Percentiles rank a stretch among this genome's conserved stretches.
phyloP scores from a whole-genome alignment of 2,888 invertebrate genomes.

The Rhimphoctona megacephalus region DNA sequence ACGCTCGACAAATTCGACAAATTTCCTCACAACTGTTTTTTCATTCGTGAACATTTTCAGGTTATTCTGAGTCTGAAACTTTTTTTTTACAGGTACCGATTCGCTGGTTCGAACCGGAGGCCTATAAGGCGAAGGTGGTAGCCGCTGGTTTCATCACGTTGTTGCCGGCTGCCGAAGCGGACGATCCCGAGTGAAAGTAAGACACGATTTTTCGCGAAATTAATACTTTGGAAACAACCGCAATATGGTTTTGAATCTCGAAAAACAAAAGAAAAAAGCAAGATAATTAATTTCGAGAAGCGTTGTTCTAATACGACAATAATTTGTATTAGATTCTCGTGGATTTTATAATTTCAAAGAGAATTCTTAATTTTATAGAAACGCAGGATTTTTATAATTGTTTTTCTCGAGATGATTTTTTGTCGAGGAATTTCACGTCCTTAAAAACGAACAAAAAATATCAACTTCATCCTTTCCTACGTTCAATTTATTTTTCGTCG shows the following conservation, averaged over 20 bases:
- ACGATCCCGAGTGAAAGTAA: conserved; percentile 79
- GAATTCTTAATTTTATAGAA: conserved; percentile 25
- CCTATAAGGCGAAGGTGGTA: conserved; percentile 83
- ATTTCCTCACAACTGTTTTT: not conserved
- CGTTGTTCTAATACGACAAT: conserved; percentile 18
- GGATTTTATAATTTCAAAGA: conserved; percentile 1
- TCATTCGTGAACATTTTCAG: not conserved
- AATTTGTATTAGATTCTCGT: conserved; percentile 17
- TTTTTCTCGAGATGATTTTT: conserved; percentile 41
- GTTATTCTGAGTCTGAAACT: too few species aligned
- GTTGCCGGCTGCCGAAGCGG: conserved; percentile 79
- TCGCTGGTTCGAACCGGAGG: conserved; percentile 85
- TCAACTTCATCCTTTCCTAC: conserved; percentile 19
- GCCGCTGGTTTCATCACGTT: conserved; percentile 81
- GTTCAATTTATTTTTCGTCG: conserved; percentile 34
- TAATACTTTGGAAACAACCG: conserved; percentile 35
- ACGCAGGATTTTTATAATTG: conserved; percentile 12
- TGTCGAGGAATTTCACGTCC: conserved; percentile 2
- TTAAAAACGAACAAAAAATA: not conserved
- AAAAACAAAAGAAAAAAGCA: conserved; percentile 22
- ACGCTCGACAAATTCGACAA: conserved; percentile 9
- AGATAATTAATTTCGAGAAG: conserved; percentile 10
- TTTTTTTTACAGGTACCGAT: conserved; percentile 81
- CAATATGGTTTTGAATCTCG: conserved; percentile 44
- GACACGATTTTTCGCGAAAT: conserved; percentile 48